Conservation (phyloP, 2,797 vertebrate genomes). For the Protosalanx chinensis region DNA sequence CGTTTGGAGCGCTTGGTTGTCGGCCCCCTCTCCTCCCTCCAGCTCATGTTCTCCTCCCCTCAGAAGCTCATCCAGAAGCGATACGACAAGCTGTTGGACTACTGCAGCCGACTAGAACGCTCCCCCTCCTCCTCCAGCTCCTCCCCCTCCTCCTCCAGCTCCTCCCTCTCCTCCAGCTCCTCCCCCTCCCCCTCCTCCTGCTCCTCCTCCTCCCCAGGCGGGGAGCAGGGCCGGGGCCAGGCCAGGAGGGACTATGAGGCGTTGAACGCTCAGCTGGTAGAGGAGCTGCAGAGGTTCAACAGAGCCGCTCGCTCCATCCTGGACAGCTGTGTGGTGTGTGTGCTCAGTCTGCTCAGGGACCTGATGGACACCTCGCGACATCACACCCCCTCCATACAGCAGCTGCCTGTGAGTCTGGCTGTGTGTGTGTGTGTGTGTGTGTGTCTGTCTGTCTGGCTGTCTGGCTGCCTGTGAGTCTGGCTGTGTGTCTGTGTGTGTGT, state of each 20-base stretch:
- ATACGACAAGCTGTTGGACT: conserved; percentile 94
- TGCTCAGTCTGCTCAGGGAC: conserved; percentile 74
- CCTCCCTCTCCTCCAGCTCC: neutral
- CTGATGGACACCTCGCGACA: conserved; percentile 68
- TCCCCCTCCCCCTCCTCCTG: conserved; percentile 42
- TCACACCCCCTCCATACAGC: conserved; percentile 63
- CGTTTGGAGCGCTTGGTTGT: conserved; percentile 80
- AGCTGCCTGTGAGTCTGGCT: conserved; percentile 74
- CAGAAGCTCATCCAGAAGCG: conserved; percentile 98
- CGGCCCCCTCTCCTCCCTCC: conserved; percentile 79
- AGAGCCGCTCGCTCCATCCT: conserved; percentile 76
- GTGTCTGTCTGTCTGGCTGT: neutral
- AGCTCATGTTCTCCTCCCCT: conserved; percentile 85
- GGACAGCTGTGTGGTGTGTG: conserved; percentile 78
- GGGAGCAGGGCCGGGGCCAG: conserved; percentile 77
- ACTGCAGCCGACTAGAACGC: conserved; percentile 82
- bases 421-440: neutral
- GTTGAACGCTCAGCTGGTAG: conserved; percentile 88
- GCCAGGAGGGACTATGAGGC: conserved; percentile 89
- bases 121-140: conserved; percentile 55
- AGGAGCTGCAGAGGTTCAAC: conserved; percentile 92
- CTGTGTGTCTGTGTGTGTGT: neutral
- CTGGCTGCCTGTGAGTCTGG: conserved; percentile 72
- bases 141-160: no score
- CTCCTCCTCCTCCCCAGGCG: conserved; percentile 43